phyloP scores from a whole-genome alignment of 2,888 invertebrate genomes.

The Pachycephus smyrnensis region DNA sequence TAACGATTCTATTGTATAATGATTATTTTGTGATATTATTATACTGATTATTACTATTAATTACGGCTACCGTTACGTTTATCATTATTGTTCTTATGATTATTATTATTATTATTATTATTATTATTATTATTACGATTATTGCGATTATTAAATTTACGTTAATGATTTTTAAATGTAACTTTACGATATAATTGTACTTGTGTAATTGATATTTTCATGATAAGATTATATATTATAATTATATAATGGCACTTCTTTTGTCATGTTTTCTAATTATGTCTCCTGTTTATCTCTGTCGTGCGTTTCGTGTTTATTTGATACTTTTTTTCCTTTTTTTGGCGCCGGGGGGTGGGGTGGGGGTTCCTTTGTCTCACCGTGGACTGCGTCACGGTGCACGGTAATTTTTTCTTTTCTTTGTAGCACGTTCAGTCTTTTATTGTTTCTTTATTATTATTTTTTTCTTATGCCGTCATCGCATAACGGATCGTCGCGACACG shows the following conservation, averaged over 20 bases:
- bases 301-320: constrained; percentile 21
- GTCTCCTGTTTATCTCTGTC: constrained; percentile 31
- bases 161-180: constrained; percentile 46
- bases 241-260: constrained; percentile 27
- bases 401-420: too few relatives aligned
- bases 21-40: constrained; percentile 56
- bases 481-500: not conserved
- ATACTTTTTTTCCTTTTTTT: not conserved
- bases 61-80: not conserved
- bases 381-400: not conserved
- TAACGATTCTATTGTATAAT: constrained; percentile 41
- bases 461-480: not conserved
- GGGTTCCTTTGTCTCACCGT: not conserved
- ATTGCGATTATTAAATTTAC: constrained; percentile 31
- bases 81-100: constrained; percentile 17
- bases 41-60: constrained; percentile 24
- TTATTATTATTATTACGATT: constrained; percentile 8
- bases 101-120: constrained; percentile 28
- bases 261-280: constrained; percentile 32
- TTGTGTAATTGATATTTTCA: constrained; percentile 46
- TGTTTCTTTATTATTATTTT: too few relatives aligned
- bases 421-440: not conserved
- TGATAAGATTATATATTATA: constrained; percentile 34
- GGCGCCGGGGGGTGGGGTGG: not conserved
- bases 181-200: constrained; percentile 41